These are phyloP conservation scores for Asbolus verrucosus DNA, from an alignment of 1,140 invertebrate species.

Conservation along the genomic window DNA sequence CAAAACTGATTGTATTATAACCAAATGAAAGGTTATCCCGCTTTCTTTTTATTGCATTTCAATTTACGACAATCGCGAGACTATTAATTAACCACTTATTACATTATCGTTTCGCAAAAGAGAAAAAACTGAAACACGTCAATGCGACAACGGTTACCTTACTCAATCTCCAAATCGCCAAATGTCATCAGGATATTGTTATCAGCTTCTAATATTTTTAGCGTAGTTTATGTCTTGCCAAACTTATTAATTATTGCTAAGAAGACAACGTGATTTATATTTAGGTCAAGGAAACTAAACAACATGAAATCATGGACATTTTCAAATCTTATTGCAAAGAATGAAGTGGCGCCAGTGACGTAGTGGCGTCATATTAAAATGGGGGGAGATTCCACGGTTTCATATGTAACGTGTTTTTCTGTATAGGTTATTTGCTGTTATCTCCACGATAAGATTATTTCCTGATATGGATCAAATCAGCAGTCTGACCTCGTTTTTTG, in stretches of 20 bases:
- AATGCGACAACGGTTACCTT: no score
- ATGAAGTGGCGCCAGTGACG: slow-evolving; percentile 1
- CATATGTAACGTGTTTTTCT: background rate
- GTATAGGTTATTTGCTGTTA: background rate
- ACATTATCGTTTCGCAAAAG: no score
- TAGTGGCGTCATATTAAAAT: slow-evolving; percentile 2
- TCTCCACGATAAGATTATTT: background rate
- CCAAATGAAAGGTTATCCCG: background rate
- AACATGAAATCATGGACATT: slow-evolving; percentile 3
- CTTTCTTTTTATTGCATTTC: background rate
- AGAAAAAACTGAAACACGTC: no score
- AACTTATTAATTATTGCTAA: slow-evolving; percentile 5
- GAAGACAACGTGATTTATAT: slow-evolving; percentile 2
- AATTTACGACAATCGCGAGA: background rate
- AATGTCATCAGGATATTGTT: slow-evolving; percentile 3
- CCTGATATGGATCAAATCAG: background rate
- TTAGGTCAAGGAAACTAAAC: slow-evolving; percentile 1
- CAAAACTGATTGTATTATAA: background rate
- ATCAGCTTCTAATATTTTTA: background rate
- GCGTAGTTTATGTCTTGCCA: background rate
- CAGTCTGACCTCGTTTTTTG: background rate
- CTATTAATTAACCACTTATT: background rate
- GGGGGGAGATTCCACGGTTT: background rate
- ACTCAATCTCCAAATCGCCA: no score
- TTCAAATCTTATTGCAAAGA: slow-evolving; percentile 2